Evolutionary conservation across 2,888 invertebrate species (phyloP).

Genomic region (Leptura quadrifasciata): DNA sequence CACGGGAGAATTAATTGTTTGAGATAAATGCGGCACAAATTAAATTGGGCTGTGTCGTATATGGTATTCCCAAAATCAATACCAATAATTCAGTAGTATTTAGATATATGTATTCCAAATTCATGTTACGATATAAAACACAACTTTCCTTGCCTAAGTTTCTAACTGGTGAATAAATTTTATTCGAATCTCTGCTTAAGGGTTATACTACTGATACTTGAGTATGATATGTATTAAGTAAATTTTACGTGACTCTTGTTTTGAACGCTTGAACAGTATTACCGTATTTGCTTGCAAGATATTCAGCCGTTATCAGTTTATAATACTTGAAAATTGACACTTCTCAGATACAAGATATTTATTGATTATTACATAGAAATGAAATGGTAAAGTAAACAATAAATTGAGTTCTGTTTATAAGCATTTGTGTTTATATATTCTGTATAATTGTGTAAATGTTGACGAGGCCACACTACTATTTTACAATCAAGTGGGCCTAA

Average conservation of each 20-base stretch:
- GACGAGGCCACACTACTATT: no score
- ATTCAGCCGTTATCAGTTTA: no score
- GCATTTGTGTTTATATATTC: no score
- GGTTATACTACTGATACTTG: neutral
- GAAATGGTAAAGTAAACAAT: no score
- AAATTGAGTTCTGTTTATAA: no score
- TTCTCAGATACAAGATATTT: no score
- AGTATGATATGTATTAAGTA: neutral
- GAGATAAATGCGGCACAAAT: neutral
- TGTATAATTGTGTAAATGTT: no score
- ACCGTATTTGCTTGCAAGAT: no score
- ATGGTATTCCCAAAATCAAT: neutral
- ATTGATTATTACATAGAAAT: no score
- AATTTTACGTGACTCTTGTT: neutral
- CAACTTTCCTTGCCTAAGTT: neutral
- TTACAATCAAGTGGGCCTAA: no score
- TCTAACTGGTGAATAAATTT: neutral
- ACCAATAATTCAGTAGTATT: neutral
- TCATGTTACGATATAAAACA: neutral
- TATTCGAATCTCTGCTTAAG: neutral
- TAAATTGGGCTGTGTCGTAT: neutral
- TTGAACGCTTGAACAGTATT: neutral
- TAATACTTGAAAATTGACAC: no score
- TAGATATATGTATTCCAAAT: neutral
- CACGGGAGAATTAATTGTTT: neutral